Conservation (phyloP, 2,113 vertebrate species). For the Lasiurus cinereus region DNA sequence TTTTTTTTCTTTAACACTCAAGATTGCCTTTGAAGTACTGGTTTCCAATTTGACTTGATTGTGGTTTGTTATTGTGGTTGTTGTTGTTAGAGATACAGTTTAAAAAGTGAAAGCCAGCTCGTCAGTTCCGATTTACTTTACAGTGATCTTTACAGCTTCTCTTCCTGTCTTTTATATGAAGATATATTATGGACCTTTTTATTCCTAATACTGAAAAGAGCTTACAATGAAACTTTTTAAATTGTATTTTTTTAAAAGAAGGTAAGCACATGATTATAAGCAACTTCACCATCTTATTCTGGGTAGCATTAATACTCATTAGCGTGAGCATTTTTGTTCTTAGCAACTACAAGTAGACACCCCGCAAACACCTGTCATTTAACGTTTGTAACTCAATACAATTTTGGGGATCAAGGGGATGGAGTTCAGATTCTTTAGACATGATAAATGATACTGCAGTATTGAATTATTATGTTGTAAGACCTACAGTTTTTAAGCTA, state of each 20-base stretch:
- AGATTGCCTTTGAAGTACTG: slow-evolving; percentile 8
- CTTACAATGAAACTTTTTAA: slow-evolving; percentile 52
- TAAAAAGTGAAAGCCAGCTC: slow-evolving; percentile 40
- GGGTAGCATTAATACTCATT: not conserved
- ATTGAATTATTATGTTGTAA: not conserved
- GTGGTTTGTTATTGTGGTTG: not conserved
- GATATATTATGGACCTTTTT: not conserved
- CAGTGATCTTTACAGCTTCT: slow-evolving; percentile 55
- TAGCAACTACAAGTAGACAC: slow-evolving; percentile 13
- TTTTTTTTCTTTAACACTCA: slow-evolving; percentile 39
- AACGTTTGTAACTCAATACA: not conserved
- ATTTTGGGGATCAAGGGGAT: not conserved
- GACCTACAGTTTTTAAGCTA: not conserved
- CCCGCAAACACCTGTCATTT: not conserved
- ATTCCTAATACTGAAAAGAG: slow-evolving; percentile 34
- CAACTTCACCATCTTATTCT: not conserved
- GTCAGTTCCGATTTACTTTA: slow-evolving; percentile 54
- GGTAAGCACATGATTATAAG: not conserved
- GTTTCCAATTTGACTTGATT: slow-evolving; percentile 15
- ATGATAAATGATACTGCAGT: not conserved
- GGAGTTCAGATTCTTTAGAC: not conserved
- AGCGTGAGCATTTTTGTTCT: slow-evolving; percentile 3
- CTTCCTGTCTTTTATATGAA: slow-evolving; percentile 49
- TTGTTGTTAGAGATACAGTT: slow-evolving; percentile 9
- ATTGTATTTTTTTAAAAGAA: slow-evolving; percentile 19